These are phyloP conservation scores for Huso huso DNA, from an alignment of 2,797 vertebrate genomes.

Conservation along the genomic window DNA sequence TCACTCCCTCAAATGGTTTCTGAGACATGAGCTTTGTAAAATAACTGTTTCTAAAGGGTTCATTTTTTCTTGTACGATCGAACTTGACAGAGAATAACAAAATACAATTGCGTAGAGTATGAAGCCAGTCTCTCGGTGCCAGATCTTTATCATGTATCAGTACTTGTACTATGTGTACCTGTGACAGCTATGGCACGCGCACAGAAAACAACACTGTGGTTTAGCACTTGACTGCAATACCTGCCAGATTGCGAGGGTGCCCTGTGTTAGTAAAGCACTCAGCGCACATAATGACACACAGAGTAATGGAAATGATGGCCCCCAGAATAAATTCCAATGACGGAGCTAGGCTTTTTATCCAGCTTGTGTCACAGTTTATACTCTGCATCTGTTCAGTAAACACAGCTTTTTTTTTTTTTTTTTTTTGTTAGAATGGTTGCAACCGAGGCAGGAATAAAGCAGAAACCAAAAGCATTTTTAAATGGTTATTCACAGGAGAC, in stretches of 20 bases:
- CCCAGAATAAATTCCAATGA: background rate
- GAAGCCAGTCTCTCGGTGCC: too few relatives aligned
- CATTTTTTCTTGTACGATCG: too few relatives aligned
- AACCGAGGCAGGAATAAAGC: background rate
- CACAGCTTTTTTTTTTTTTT: background rate
- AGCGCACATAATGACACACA: slow-evolving; percentile 46
- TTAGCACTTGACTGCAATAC: background rate
- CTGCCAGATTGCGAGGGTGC: background rate
- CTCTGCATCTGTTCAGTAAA: slow-evolving; percentile 11
- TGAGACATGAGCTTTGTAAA: too few relatives aligned
- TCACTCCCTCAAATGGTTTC: too few relatives aligned
- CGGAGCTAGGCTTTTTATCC: background rate
- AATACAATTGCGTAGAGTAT: too few relatives aligned
- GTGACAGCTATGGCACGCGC: too few relatives aligned
- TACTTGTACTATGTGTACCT: too few relatives aligned
- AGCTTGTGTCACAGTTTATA: slow-evolving; percentile 6
- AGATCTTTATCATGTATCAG: too few relatives aligned
- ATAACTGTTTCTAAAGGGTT: too few relatives aligned
- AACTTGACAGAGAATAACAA: too few relatives aligned
- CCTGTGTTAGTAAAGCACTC: background rate
- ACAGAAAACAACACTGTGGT: too few relatives aligned
- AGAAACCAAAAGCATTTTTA: background rate
- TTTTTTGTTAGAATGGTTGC: background rate
- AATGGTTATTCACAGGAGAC: slow-evolving; percentile 2
- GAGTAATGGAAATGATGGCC: slow-evolving; percentile 47